Base-by-base conservation (phyloP, 2,113 vertebrate species). In the Halcyon senegalensis region DNA sequence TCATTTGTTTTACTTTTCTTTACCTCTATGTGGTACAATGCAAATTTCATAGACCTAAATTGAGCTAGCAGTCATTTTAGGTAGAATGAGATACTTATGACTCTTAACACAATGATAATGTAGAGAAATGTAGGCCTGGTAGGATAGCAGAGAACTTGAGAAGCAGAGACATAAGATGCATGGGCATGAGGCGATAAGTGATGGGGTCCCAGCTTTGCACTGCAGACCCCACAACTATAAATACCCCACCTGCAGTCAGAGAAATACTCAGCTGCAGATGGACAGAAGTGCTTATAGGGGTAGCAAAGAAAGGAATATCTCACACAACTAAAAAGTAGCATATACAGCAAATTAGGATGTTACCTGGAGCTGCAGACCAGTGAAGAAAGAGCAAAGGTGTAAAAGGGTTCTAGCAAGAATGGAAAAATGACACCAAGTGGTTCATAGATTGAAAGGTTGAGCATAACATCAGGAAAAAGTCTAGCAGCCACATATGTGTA, bases 371-470 rank as follows among this genome's bases (percentile, higher is more conserved):
- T 55, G 39, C 9, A 48, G 30, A 48, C 8, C 1, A 1, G 3
- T 18, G 16, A 80, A 88, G 53, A 85, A 5, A 27, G n/a, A 56
- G 16, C 4, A 33, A 56, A 77, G 16, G 33, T 44, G 3, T 33
- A 68, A 79, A 82, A 53, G 24, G 8, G 11, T 37, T 15, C 3
- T 55, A 55, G 4, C 14, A 21, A 60, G 24, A 21, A 35, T 6
- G 24, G 25, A 13, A 55, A 81, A 67, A 55, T 48, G 8, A 35
- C 19, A 56, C 14, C 39, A 41, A 62, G 11, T 16, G 44, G 33
- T 15, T 48, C 2, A 0, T 1, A 69, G 30, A 17, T 3, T 0
- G 1, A 72, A 62, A 46, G 1, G 8, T 11, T 28, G 37, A 41
- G 8, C 8, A 27, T 39, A 48, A 18, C 14, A 35, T 24, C 3